Percentiles rank a stretch among this genome's conserved stretches.
phyloP scores from a whole-genome alignment of 2,888 invertebrate genomes.

The Cylindroiulus punctatus region DNA sequence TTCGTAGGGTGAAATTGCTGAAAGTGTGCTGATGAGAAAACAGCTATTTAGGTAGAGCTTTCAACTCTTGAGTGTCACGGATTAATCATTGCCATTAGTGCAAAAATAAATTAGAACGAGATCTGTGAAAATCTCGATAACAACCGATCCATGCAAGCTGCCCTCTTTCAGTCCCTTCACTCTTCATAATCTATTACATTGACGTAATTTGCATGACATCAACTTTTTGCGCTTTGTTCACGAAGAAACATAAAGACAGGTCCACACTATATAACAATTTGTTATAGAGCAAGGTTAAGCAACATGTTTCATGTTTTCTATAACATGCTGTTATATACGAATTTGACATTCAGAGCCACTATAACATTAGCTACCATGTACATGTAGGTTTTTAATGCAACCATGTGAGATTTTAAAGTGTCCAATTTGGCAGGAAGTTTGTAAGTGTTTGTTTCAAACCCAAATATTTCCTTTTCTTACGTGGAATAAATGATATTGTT shows the following conservation, averaged over 20 bases:
- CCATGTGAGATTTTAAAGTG: no score
- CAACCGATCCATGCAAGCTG: slow-evolving; percentile 10
- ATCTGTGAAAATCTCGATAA: background rate
- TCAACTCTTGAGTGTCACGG: background rate
- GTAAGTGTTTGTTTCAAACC: no score
- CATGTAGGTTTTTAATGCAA: no score
- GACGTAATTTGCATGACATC: no score
- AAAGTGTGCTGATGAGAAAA: background rate
- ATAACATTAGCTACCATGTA: no score
- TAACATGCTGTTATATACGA: no score
- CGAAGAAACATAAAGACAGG: background rate
- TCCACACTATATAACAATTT: background rate
- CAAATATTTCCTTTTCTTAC: no score
- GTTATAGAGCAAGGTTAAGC: background rate
- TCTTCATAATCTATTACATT: slow-evolving; percentile 7
- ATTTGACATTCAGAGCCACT: no score
- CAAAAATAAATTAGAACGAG: background rate
- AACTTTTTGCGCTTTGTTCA: background rate
- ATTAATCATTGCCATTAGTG: background rate
- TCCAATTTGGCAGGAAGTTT: no score
- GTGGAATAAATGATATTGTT: no score
- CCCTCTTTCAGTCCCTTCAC: slow-evolving; percentile 2
- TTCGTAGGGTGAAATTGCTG: background rate
- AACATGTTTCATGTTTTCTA: no score
- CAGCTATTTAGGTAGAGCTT: background rate